Percentiles rank a stretch among this genome's conserved stretches.
Evolutionary conservation across 2,888 invertebrate genomes (phyloP).

Genomic region (Cheilosia grossa): DNA sequence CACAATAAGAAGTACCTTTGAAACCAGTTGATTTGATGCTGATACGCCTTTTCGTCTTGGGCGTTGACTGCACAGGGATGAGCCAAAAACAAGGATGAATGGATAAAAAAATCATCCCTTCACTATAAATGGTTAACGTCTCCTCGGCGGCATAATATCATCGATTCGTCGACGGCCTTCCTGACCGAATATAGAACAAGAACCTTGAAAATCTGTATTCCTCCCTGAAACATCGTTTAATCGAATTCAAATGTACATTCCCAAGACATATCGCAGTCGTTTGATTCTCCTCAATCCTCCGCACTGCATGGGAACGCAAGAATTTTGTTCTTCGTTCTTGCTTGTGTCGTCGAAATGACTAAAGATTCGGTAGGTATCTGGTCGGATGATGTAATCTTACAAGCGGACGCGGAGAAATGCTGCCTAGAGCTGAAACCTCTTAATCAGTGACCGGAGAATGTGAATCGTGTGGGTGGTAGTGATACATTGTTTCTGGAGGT

Average conservation of each 20-base stretch:
- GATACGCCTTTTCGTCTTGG: slow-evolving; percentile 25
- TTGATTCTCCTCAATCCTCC: slow-evolving; percentile 10
- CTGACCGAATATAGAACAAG: slow-evolving; percentile 2
- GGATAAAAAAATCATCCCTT: slow-evolving; percentile 58
- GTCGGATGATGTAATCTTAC: slow-evolving; percentile 64
- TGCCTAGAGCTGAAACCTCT: slow-evolving; percentile 31
- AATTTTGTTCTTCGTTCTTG: slow-evolving; percentile 10
- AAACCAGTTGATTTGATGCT: slow-evolving; percentile 38
- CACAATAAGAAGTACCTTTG: slow-evolving; percentile 38
- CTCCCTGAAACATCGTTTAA: slow-evolving; percentile 61
- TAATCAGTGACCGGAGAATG: slow-evolving; percentile 46
- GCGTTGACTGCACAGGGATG: slow-evolving; percentile 42
- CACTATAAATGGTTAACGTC: slow-evolving; percentile 37
- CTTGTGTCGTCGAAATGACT: slow-evolving; percentile 9
- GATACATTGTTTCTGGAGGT: not conserved
- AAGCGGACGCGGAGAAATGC: slow-evolving; percentile 31
- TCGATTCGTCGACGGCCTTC: slow-evolving; percentile 54
- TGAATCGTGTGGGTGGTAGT: slow-evolving; percentile 31
- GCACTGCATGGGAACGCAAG: slow-evolving; percentile 1
- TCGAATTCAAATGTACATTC: slow-evolving; percentile 69
- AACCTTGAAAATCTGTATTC: slow-evolving; percentile 52
- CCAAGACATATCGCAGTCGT: slow-evolving; percentile 54
- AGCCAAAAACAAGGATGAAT: slow-evolving; percentile 37
- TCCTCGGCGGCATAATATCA: slow-evolving; percentile 49
- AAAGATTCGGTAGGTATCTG: slow-evolving; percentile 9